Base-by-base conservation (phyloP, 2,888 invertebrate genomes). In the Drosophila demipolita region DNA sequence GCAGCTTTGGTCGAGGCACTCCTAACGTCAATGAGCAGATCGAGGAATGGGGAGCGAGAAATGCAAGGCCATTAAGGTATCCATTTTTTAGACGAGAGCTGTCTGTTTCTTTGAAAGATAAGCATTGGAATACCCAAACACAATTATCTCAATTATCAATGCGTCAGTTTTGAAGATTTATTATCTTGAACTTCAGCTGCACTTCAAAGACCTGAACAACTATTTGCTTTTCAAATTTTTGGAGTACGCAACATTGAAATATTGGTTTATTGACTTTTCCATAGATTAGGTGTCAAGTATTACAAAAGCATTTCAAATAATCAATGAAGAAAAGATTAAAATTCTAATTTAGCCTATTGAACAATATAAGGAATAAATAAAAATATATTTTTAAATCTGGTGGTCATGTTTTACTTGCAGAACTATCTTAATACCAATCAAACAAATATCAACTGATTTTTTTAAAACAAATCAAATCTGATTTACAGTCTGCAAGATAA, bases 21-120 rank as follows among this genome's bases (percentile, higher is more conserved):
- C 35, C 26, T n/a, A 33, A 29, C n/a, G 23, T 26, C 12, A 35
- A 15, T 23, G 20, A 45, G 20, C 20, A 7, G 45, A 40, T 1
- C 40, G 40, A 40, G 17, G 4, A 33, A n/a, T 29, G n/a, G 23
- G 38, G 36, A 20, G 12, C n/a, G 36, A 48, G 17, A 12, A 9
- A n/a, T 20, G 23, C 23, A 52, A 35, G 49, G 35, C 36, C 29
- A 48, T 58, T 60, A 50, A 50, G 20, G 29, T 9, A 49, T 50
- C 60, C 20, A 57, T 11, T 54, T 63, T 1, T 12, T 36, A 61
- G 38, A 23, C 59, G 64, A 32, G 59, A 75, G 75, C 63, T 64
- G 63, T 42, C 70, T 17, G 48, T n/a, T 50, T 40, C 26, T 45
- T 63, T 59, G 59, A 59, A 32, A 45, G 62, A 38, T 36, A 68